phyloP scores from a whole-genome alignment of 2,113 vertebrate species.

The Microtus oregoni region DNA sequence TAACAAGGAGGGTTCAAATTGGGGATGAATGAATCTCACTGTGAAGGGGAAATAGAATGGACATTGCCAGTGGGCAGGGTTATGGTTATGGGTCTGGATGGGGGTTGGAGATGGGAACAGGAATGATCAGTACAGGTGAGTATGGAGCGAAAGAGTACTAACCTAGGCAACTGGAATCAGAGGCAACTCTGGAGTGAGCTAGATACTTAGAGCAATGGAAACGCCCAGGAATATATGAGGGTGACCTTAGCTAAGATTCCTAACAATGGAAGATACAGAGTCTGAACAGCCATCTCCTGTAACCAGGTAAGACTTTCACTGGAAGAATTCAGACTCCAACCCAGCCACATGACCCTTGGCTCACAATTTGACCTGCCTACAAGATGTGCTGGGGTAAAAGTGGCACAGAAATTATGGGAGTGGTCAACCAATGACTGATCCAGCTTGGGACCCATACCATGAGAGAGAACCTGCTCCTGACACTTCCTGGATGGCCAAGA shows the following conservation, averaged over 20 bases:
- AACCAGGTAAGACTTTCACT: background rate
- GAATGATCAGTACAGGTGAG: background rate
- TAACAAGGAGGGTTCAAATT: background rate
- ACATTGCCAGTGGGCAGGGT: background rate
- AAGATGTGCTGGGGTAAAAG: background rate
- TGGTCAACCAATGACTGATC: too few species aligned
- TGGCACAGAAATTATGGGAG: background rate
- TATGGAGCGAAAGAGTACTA: background rate
- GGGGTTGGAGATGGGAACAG: background rate
- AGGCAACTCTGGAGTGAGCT: background rate
- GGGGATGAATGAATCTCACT: background rate
- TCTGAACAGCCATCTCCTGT: background rate
- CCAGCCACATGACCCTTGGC: background rate
- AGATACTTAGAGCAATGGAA: background rate
- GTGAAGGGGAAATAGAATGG: background rate
- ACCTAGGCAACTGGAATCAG: background rate
- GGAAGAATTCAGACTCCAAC: background rate
- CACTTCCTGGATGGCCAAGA: background rate
- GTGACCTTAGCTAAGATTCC: background rate
- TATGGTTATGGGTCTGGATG: background rate
- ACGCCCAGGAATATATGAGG: background rate
- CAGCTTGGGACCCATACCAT: too few species aligned
- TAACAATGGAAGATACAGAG: background rate
- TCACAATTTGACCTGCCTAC: background rate
- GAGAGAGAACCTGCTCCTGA: too few species aligned